Conservation (phyloP, 2,113 vertebrate genomes). For the Recurvirostra avosetta region DNA sequence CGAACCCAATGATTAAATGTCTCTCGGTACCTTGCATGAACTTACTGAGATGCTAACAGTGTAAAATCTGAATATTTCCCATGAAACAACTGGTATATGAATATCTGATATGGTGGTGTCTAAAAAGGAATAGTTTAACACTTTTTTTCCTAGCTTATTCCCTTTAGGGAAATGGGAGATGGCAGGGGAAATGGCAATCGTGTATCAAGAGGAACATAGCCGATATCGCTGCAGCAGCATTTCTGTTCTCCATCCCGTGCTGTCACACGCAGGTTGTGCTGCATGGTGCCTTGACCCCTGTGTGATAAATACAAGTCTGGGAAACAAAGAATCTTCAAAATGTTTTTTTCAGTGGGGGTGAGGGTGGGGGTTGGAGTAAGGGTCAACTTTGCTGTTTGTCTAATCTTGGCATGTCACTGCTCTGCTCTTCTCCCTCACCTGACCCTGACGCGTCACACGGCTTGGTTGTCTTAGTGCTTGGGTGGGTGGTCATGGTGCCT, state of each 20-base stretch:
- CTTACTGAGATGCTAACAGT: background rate
- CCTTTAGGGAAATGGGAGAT: background rate
- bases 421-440: background rate
- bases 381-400: background rate
- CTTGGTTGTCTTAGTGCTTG: background rate
- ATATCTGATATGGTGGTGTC: background rate
- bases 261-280: background rate
- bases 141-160: background rate
- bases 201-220: background rate
- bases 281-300: background rate
- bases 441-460: rapidly evolving
- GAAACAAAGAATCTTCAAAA: background rate
- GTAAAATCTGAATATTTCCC: background rate
- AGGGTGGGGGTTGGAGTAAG: background rate
- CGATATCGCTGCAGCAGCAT: rapidly evolving
- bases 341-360: background rate
- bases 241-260: background rate
- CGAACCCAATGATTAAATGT: background rate
- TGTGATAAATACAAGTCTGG: background rate
- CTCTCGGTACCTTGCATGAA: background rate
- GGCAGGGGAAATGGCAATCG: background rate
- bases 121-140: background rate
- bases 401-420: background rate
- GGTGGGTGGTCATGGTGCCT: rapidly evolving
- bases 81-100: background rate